These are phyloP conservation scores for mouse (Mus musculus) DNA, from an alignment of 2,113 vertebrate genomes.

Conservation along the genomic window DNA sequence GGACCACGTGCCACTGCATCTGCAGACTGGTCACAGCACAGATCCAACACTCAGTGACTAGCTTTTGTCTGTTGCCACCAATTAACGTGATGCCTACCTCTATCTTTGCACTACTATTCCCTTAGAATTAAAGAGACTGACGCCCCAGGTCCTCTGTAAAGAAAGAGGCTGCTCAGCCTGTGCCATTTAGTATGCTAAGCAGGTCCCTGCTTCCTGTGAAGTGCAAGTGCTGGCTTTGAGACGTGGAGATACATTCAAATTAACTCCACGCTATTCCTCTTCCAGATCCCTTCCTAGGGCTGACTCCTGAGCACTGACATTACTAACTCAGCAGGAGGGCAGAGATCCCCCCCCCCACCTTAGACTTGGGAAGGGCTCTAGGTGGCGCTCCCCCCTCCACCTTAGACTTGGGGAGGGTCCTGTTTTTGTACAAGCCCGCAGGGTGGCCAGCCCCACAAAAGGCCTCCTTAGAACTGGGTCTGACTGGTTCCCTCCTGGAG, in stretches of 20 bases:
- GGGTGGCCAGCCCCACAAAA: background rate
- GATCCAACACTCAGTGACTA: constrained; percentile 77
- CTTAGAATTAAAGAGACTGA: constrained; percentile 60
- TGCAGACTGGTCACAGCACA: constrained; percentile 73
- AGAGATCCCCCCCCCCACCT: background rate
- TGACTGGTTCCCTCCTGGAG: background rate
- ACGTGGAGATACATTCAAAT: constrained; percentile 62
- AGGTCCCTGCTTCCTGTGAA: background rate
- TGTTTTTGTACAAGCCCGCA: accelerated
- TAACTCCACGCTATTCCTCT: constrained; percentile 57
- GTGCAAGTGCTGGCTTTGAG: constrained; percentile 55
- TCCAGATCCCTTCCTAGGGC: constrained; percentile 38
- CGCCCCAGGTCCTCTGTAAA: background rate
- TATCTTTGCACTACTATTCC: background rate
- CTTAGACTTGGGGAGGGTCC: background rate
- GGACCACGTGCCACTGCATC: constrained; percentile 25
- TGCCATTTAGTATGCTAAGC: constrained; percentile 51
- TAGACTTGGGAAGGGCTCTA: background rate
- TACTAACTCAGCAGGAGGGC: background rate
- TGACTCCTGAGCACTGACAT: background rate
- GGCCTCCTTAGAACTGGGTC: no score
- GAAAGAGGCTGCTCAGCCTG: background rate
- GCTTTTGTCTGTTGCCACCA: constrained; percentile 83
- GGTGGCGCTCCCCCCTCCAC: background rate
- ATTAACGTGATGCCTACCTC: constrained; percentile 80